phyloP scores from a whole-genome alignment of 1,140 invertebrate species.

The Hetaerina americana region DNA sequence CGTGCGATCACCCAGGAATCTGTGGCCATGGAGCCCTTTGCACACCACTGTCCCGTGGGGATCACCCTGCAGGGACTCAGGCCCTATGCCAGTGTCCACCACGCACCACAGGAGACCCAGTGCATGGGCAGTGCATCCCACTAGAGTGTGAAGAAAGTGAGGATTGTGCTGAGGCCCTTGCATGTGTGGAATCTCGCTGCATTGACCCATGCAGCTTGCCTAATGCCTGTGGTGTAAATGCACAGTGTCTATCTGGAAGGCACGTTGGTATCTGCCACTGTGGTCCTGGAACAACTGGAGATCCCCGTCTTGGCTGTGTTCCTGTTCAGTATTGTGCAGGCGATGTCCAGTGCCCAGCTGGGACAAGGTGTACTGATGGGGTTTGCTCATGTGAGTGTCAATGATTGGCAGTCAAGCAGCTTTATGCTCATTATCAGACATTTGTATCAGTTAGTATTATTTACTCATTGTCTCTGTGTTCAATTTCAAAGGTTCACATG shows the following conservation, averaged over 20 bases:
- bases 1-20: slow-evolving; percentile 45
- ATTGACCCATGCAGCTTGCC: slow-evolving; percentile 63
- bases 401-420: too few species aligned
- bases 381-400: slow-evolving; percentile 53
- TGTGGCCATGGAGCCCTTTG: slow-evolving; percentile 70
- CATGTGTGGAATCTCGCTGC: slow-evolving; percentile 68
- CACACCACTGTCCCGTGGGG: slow-evolving; percentile 30
- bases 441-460: too few species aligned
- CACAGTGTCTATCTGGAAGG: slow-evolving; percentile 49
- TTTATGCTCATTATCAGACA: too few species aligned
- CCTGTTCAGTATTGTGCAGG: slow-evolving; percentile 56
- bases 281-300: slow-evolving; percentile 65
- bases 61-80: slow-evolving; percentile 34
- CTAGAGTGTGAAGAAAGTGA: slow-evolving; percentile 66
- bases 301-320: slow-evolving; percentile 70
- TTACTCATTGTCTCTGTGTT: too few species aligned
- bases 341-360: slow-evolving; percentile 60
- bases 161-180: slow-evolving; percentile 53
- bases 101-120: slow-evolving; percentile 61
- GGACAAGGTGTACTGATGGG: slow-evolving; percentile 65
- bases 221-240: slow-evolving; percentile 68
- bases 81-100: slow-evolving; percentile 59
- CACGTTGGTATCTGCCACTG: slow-evolving; percentile 51
- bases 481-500: too few species aligned
- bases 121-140: slow-evolving; percentile 43